phyloP scores from a whole-genome alignment of 2,888 invertebrate species.

The Lutraria lutraria region DNA sequence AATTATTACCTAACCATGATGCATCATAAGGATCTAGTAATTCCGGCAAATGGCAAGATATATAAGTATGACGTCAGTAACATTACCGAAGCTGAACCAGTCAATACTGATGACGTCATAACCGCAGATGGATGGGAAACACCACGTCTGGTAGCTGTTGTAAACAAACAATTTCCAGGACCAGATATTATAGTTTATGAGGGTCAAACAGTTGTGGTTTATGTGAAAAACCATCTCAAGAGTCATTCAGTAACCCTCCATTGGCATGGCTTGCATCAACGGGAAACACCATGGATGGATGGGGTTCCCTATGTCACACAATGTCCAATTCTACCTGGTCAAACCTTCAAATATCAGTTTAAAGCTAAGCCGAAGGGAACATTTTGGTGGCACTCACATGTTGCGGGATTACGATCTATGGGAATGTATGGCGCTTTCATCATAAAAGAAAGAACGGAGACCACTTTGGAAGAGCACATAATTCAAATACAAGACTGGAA shows the following conservation, averaged over 20 bases:
- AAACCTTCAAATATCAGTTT: slow-evolving; percentile 82
- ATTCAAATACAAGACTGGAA: slow-evolving; percentile 78
- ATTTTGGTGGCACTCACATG: slow-evolving; percentile 80
- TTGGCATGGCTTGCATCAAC: slow-evolving; percentile 83
- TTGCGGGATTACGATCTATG: slow-evolving; percentile 78
- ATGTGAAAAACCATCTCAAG: slow-evolving; percentile 77
- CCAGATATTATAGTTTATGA: slow-evolving; percentile 81
- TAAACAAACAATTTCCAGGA: slow-evolving; percentile 81
- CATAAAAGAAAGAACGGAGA: slow-evolving; percentile 66
- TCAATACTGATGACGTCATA: slow-evolving; percentile 75
- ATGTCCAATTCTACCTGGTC: slow-evolving; percentile 81
- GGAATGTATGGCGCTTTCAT: slow-evolving; percentile 82
- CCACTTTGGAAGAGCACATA: slow-evolving; percentile 63
- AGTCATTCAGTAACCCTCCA: slow-evolving; percentile 78
- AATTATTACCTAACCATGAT: slow-evolving; percentile 75
- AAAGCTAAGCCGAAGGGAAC: slow-evolving; percentile 75
- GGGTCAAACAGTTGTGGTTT: slow-evolving; percentile 77
- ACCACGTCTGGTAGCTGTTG: slow-evolving; percentile 74
- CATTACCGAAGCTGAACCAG: slow-evolving; percentile 56
- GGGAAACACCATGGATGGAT: slow-evolving; percentile 80
- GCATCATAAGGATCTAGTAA: slow-evolving; percentile 67
- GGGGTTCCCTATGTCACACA: slow-evolving; percentile 81
- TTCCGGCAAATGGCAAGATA: slow-evolving; percentile 69
- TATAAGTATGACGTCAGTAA: slow-evolving; percentile 75
- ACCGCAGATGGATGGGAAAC: slow-evolving; percentile 78